These are phyloP conservation scores for Noctua fimbriata DNA, from an alignment of 2,888 invertebrate species.

Conservation along the genomic window DNA sequence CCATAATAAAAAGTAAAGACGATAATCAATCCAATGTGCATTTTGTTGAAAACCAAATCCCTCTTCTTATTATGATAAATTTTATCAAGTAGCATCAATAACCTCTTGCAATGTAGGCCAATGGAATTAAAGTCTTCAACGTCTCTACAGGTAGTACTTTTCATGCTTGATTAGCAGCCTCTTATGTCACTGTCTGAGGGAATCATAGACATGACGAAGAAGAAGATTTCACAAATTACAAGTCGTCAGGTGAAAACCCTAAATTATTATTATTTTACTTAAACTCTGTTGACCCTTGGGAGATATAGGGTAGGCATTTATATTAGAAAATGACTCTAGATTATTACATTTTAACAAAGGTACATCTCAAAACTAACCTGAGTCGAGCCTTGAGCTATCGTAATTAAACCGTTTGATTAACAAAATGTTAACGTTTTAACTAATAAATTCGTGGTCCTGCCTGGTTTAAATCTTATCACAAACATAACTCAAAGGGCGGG, in stretches of 20 bases:
- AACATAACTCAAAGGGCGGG: neutral
- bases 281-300: constrained; percentile 6
- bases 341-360: constrained; percentile 32
- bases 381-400: neutral
- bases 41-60: neutral
- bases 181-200: neutral
- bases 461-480: neutral
- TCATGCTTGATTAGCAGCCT: neutral
- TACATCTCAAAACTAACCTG: constrained; percentile 2
- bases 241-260: neutral
- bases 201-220: neutral
- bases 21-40: neutral
- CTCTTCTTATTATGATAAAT: neutral
- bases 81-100: neutral
- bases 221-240: neutral
- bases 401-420: constrained; percentile 19
- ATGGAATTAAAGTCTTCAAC: neutral
- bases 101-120: neutral
- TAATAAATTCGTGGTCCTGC: neutral
- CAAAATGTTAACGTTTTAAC: neutral
- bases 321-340: constrained; percentile 5
- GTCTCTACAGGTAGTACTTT: neutral
- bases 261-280: constrained; percentile 3
- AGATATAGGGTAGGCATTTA: neutral
- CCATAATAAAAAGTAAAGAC: neutral